Evolutionary conservation across 92 coral and sea anemone species (phyloP).

Genomic region (Plumapathes pennacea): DNA sequence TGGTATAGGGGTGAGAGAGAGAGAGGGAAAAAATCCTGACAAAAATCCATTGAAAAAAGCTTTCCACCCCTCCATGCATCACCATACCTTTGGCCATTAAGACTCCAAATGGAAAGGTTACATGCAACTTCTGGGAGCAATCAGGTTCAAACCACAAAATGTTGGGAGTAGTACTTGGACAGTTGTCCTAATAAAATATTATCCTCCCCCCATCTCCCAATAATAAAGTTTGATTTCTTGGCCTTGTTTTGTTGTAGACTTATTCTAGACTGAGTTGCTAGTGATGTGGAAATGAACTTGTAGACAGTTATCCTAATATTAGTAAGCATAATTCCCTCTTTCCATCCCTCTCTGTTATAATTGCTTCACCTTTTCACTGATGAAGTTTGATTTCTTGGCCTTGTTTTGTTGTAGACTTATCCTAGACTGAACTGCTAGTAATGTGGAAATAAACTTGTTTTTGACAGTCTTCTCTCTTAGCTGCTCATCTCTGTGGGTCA

Average conservation of each 20-base stretch:
- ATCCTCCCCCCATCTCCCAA: background rate
- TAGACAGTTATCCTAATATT: background rate
- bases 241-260: slow-evolving; percentile 51
- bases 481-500: slow-evolving; percentile 76
- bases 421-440: slow-evolving; percentile 83
- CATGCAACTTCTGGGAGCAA: no score
- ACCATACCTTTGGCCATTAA: no score
- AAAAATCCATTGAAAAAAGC: no score
- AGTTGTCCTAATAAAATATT: background rate
- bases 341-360: background rate
- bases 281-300: slow-evolving; percentile 16
- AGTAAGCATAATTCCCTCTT: background rate
- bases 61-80: no score
- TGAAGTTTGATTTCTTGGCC: background rate
- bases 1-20: no score
- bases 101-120: no score
- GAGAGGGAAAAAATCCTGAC: no score
- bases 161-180: background rate
- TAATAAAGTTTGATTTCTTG: background rate
- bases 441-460: slow-evolving; percentile 90
- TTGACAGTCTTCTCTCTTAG: slow-evolving; percentile 89
- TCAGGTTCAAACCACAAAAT: no score
- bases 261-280: slow-evolving; percentile 83
- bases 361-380: background rate
- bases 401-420: slow-evolving; percentile 62